These are phyloP conservation scores for Pholis gunnellus DNA, from an alignment of 2,113 vertebrate species.

Conservation along the genomic window DNA sequence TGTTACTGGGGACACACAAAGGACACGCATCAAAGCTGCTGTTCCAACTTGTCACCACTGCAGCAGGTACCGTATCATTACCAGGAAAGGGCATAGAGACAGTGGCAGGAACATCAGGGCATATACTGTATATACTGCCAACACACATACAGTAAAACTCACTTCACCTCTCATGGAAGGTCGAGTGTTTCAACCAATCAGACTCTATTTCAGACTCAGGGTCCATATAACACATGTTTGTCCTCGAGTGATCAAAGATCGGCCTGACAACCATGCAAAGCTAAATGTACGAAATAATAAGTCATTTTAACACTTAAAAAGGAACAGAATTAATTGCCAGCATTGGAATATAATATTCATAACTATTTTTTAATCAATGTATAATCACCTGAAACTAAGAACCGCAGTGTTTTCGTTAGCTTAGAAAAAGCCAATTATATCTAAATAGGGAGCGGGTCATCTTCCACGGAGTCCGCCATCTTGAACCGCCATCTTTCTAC, in stretches of 20 bases:
- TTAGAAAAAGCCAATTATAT: neutral
- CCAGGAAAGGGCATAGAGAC: conserved; percentile 40
- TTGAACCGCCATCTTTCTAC: neutral
- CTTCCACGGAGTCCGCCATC: neutral
- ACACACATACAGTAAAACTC: conserved; percentile 17
- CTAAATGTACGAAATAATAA: neutral
- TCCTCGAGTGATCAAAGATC: conserved; percentile 9
- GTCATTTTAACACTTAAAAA: neutral
- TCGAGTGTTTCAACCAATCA: conserved; percentile 1
- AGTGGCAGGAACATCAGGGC: conserved; percentile 53
- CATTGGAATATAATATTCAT: neutral
- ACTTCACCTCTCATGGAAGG: conserved; percentile 12
- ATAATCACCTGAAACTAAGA: neutral
- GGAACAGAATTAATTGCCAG: neutral
- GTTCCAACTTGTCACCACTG: conserved; percentile 52
- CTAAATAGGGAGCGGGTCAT: neutral
- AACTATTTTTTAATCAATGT: neutral
- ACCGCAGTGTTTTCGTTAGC: neutral
- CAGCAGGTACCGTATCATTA: conserved; percentile 54
- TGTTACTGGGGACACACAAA: conserved; percentile 61
- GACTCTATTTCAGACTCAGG: too few relatives aligned
- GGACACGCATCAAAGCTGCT: conserved; percentile 69
- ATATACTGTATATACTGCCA: conserved; percentile 11
- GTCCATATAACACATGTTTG: too few relatives aligned
- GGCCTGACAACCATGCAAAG: neutral